phyloP scores from a whole-genome alignment of 2,113 vertebrate species.

The Eonycteris spelaea region DNA sequence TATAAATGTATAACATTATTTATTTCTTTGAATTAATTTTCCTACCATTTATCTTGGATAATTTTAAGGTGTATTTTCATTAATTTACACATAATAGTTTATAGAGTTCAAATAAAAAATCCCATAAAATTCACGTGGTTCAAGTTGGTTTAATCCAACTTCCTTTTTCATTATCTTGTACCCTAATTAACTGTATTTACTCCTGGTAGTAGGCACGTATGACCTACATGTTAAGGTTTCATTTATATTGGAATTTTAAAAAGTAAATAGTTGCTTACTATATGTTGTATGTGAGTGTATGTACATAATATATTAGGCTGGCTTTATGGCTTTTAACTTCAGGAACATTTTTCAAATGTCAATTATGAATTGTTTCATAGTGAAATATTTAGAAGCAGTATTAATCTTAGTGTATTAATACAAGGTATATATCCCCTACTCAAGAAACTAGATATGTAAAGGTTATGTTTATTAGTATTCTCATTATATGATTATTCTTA shows the following conservation, averaged over 20 bases:
- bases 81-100: neutral
- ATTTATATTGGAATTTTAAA: neutral
- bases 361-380: neutral
- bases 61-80: neutral
- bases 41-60: neutral
- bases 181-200: neutral
- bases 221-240: neutral
- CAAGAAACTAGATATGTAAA: neutral
- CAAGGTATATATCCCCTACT: neutral
- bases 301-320: neutral
- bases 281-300: neutral
- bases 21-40: neutral
- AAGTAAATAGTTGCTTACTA: neutral
- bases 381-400: neutral
- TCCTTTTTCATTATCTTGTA: neutral
- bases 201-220: neutral
- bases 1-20: neutral
- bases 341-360: neutral
- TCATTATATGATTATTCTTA: neutral
- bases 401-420: neutral
- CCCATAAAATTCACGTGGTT: neutral
- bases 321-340: neutral
- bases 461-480: neutral
- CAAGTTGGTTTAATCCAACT: neutral
- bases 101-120: neutral